Base-by-base conservation (phyloP, 2,888 invertebrate genomes). In the Sericinus montela region DNA sequence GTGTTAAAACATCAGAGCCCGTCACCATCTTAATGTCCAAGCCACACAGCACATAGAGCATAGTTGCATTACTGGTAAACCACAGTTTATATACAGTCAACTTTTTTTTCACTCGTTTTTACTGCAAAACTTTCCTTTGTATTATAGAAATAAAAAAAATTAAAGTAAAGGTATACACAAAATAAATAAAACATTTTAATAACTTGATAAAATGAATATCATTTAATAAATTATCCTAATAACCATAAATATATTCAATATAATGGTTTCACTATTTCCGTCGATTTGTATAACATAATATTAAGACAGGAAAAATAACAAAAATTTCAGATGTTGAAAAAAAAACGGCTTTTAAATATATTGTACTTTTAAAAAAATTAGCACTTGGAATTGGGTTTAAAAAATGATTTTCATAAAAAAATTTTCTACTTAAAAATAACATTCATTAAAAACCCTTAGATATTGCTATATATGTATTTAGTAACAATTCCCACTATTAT, bases 191-290 rank as follows among this genome's bases (percentile, higher is more conserved):
- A 45, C 11, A 16, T 11, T 37, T 16, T 6, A 11, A 37, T n/a
- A 29, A 32, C 8, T 13, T 39, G 28, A 32, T 45, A 38, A 35
- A 30, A 30, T 13, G 45, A 37, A 42, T 42, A 45, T 36, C 34
- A 42, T 50, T 45, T 50, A 50, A 45, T 50, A 50, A 50, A 50
- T 50, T 36, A 13, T 37, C 10, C 15, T 25, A 3, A 38, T 38
- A 28, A 28, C 34, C 32, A 8, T 36, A 36, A 19, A 45, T 36
- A 35, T 13, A 29, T 47, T 45, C 23, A 23, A 14, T 40, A 25
- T 38, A 45, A 19, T 8, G 6, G 39, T 39, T 48, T 39, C 32
- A 38, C 34, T 44, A 40, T 11, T 28, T 35, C n/a, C 15, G 35
- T 19, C 28, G 35, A 40, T 11, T 39, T 14, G 28, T n/a, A 25